phyloP scores from a whole-genome alignment of 1,140 invertebrate species.

The Luehdorfia chinensis region DNA sequence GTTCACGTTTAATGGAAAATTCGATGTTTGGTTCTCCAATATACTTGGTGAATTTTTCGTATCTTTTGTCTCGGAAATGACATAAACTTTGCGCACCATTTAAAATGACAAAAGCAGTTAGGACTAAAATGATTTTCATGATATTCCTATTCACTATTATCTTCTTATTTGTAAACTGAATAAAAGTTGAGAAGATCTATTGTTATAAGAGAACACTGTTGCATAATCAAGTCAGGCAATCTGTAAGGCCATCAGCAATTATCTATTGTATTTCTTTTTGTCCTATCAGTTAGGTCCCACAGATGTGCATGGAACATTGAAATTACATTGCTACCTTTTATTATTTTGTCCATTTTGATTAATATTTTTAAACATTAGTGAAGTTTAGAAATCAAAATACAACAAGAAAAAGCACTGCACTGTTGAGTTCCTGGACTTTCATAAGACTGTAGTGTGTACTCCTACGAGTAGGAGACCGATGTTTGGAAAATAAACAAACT shows the following conservation, averaged over 20 bases:
- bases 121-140: constrained; percentile 13
- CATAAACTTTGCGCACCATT: constrained; percentile 16
- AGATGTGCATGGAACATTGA: background rate
- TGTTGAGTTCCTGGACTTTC: too few relatives aligned
- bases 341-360: background rate
- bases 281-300: background rate
- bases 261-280: constrained; percentile 24
- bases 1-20: constrained; percentile 15
- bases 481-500: too few relatives aligned
- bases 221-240: constrained; percentile 42
- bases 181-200: constrained; percentile 23
- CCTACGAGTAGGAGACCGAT: too few relatives aligned
- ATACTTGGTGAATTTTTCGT: constrained; percentile 20
- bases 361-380: background rate
- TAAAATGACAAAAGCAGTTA: constrained; percentile 4
- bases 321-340: background rate
- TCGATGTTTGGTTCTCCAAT: too few relatives aligned
- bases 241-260: constrained; percentile 28
- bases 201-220: constrained; percentile 45
- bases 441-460: too few relatives aligned
- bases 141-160: constrained; percentile 28
- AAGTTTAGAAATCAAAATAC: constrained; percentile 11
- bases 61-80: constrained; percentile 25
- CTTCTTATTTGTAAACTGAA: constrained; percentile 28
- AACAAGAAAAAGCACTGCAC: constrained; percentile 1